Evolutionary conservation across 2,888 invertebrate genomes (phyloP).

Genomic region (Lingula anatina): DNA sequence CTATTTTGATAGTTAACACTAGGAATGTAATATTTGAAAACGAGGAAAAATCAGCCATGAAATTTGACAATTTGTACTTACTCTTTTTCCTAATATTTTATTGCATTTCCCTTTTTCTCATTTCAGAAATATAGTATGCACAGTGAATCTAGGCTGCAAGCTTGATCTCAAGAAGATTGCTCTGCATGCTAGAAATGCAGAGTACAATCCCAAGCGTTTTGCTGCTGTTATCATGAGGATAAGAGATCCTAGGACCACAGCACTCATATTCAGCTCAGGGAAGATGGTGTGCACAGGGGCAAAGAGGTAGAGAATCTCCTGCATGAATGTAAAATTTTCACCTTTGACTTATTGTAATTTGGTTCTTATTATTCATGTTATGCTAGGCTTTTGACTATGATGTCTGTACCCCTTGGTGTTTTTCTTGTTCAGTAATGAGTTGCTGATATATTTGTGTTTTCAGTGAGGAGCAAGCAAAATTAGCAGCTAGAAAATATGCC

Average conservation of each 20-base stretch:
- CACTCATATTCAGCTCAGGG: conserved; percentile 76
- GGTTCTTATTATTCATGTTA: too few relatives aligned
- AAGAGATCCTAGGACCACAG: conserved; percentile 75
- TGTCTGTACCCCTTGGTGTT: background rate
- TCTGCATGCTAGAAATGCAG: conserved; percentile 94
- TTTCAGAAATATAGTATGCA: conserved; percentile 92
- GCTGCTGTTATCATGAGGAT: conserved; percentile 96
- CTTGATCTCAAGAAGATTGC: conserved; percentile 96
- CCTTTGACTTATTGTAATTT: background rate
- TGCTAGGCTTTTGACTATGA: background rate
- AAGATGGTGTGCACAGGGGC: conserved; percentile 87
- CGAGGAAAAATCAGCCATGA: too few relatives aligned
- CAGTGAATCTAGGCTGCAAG: conserved; percentile 89
- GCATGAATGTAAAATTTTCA: background rate
- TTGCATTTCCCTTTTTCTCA: background rate
- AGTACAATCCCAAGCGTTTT: conserved; percentile 98
- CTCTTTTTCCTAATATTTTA: too few relatives aligned
- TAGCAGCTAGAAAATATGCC: conserved; percentile 77
- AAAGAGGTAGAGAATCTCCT: conserved; percentile 56
- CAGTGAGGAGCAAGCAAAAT: conserved; percentile 70
- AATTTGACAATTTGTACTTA: too few relatives aligned
- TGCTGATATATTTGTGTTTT: conserved; percentile 9
- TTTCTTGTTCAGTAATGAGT: background rate
- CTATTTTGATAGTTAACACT: too few relatives aligned
- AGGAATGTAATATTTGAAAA: too few relatives aligned